Conservation (phyloP, 2,888 invertebrate species). For the Cerastis rubricosa region DNA sequence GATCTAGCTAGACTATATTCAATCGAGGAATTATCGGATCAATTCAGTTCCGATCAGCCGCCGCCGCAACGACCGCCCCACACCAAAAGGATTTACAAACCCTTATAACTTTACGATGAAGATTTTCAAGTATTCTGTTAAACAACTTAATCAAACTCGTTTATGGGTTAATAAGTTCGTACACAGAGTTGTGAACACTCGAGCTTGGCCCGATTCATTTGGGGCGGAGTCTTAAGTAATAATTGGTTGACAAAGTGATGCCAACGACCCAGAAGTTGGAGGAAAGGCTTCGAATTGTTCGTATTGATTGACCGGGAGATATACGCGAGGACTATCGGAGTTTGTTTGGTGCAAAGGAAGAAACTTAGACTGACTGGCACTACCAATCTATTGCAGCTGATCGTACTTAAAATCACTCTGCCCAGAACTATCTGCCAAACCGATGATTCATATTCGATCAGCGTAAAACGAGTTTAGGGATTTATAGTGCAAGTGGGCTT, state of each 20-base stretch:
- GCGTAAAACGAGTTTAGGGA: too few species aligned
- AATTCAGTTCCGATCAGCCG: background rate
- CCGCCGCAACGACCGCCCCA: background rate
- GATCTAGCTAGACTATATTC: background rate
- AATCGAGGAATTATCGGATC: background rate
- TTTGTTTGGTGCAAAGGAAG: slow-evolving; percentile 19
- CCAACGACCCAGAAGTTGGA: slow-evolving; percentile 47
- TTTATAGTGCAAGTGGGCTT: too few species aligned
- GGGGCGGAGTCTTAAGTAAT: slow-evolving; percentile 54
- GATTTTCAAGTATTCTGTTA: slow-evolving; percentile 43
- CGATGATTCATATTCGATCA: too few species aligned
- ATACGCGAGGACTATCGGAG: background rate
- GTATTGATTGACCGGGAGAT: slow-evolving; percentile 49
- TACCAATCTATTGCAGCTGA: too few species aligned
- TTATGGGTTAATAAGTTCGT: slow-evolving; percentile 57
- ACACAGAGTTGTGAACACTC: slow-evolving; percentile 46
- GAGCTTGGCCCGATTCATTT: slow-evolving; percentile 38
- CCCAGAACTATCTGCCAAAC: too few species aligned
- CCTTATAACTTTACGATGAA: slow-evolving; percentile 44
- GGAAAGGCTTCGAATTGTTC: slow-evolving; percentile 61
- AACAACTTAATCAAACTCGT: slow-evolving; percentile 61
- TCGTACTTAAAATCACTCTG: too few species aligned
- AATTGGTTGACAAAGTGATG: slow-evolving; percentile 66
- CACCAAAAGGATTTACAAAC: slow-evolving; percentile 15
- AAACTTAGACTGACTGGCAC: slow-evolving; percentile 4